Conservation (phyloP, 2,888 invertebrate species). For the Archips crataeganus region DNA sequence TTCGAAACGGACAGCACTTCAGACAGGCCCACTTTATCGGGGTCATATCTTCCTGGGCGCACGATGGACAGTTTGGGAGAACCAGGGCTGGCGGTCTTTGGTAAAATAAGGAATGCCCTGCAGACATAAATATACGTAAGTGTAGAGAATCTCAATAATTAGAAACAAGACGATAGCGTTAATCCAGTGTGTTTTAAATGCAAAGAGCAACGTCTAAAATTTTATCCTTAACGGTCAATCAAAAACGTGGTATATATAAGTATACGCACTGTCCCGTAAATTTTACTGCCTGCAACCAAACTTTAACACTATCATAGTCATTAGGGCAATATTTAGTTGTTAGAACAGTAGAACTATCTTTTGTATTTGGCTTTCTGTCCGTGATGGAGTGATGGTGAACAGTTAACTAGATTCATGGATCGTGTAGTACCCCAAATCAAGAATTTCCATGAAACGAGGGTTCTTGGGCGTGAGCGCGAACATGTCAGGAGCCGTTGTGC, state of each 20-base stretch:
- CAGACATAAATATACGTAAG: constrained; percentile 23
- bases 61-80: constrained; percentile 77
- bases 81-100: constrained; percentile 50
- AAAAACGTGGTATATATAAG: no score
- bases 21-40: constrained; percentile 58
- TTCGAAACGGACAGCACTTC: constrained; percentile 59
- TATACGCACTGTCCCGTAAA: no score
- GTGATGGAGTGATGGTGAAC: no score
- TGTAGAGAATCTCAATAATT: background rate
- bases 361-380: no score
- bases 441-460: constrained; percentile 50
- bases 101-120: constrained; percentile 52
- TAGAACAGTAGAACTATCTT: no score
- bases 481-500: constrained; percentile 77
- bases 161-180: background rate
- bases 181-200: background rate
- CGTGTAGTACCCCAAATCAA: constrained; percentile 49
- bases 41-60: constrained; percentile 74
- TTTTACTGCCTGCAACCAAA: no score
- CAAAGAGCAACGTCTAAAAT: no score
- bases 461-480: constrained; percentile 53
- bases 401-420: no score
- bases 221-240: no score
- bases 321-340: no score
- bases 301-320: no score